Percentiles rank a stretch among this genome's conserved stretches.
Conservation (phyloP, 2,797 vertebrate genomes). For the Takifugu ocellatus region DNA sequence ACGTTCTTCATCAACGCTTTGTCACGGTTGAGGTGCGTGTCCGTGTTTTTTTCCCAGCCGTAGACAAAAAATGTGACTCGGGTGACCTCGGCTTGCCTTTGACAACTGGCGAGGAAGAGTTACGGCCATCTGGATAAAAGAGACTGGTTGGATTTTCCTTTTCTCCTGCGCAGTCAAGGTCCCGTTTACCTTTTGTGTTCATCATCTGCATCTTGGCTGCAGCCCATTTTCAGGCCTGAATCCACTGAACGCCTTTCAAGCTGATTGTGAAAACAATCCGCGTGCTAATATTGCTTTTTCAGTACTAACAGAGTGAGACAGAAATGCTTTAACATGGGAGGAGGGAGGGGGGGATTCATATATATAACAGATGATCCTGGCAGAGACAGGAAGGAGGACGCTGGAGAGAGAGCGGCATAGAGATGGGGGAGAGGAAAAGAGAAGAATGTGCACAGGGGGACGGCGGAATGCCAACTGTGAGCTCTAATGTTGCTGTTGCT, state of each 20-base stretch:
- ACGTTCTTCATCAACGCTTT: too few species aligned
- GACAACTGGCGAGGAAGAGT: too few species aligned
- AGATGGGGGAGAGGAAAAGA: constrained; percentile 25
- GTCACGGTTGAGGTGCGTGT: too few species aligned
- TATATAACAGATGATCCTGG: constrained; percentile 32
- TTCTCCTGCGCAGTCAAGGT: too few species aligned
- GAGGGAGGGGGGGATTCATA: constrained; percentile 19
- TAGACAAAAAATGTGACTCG: too few species aligned
- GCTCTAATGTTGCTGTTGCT: constrained; percentile 60
- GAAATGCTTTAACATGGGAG: constrained; percentile 19
- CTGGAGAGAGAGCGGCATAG: constrained; percentile 38
- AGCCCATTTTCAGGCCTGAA: constrained; percentile 6
- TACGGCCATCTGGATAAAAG: too few species aligned
- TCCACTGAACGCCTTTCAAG: constrained; percentile 27
- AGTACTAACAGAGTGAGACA: neutral
- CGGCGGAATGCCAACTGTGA: constrained; percentile 57
- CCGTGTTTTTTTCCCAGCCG: too few species aligned
- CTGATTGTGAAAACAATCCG: constrained; percentile 47
- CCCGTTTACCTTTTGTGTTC: neutral
- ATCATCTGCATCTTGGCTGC: neutral
- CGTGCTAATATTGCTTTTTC: constrained; percentile 15
- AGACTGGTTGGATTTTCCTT: too few species aligned
- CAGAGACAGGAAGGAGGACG: constrained; percentile 28
- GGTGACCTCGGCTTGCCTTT: too few species aligned
- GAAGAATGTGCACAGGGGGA: constrained; percentile 54